Base-by-base conservation (phyloP, 2,888 invertebrate genomes). In the Dusona sp. region DNA sequence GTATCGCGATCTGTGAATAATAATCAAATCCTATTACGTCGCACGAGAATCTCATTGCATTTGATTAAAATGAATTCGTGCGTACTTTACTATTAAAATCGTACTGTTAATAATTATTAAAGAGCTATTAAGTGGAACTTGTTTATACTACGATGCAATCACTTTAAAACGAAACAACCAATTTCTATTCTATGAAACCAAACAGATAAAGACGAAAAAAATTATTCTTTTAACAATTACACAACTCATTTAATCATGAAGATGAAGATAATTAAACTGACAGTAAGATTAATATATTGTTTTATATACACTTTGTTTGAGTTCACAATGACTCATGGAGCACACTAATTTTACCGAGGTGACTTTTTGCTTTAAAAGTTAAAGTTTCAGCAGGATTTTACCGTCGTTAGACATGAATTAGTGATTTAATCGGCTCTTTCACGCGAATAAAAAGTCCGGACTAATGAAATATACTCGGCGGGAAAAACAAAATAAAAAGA, bases 1-100 rank as follows among this genome's bases (percentile, higher is more conserved):
- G 33, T 51, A 87, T 22, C 38, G 65, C 51, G 67, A 84, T 81
- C 88, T 89, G 64, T 38, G 33, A 73, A 72, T n/a, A 9, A 61
- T 42, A 29, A 29, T 57, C 11, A 45, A 75, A 61, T 61, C 25
- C 38, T 67, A 68, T 74, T 29, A 57, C 11, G 0, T 13, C 22
- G n/a, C 29, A 11, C 16, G 42, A 65, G 72, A 36, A 42, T 9
- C 42, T 38, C 9, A 11, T 45, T 13, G 0, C 22, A 67, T 38
- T 22, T 16, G 25, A 61, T 61, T 61, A 48, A 48, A 48, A 48
- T n/a, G 29, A 16, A 29, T 61, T 61, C 29, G 29, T 61, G 61
- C 29, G 16, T 61, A 16, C 16, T 9, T 0, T 9, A 29, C 29
- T 22, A 13, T 61, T 22, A 13, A 29, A 61, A 61, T 4, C 22